Evolutionary conservation across 2,113 vertebrate genomes (phyloP).

Genomic region (Glaucidium brasilianum): DNA sequence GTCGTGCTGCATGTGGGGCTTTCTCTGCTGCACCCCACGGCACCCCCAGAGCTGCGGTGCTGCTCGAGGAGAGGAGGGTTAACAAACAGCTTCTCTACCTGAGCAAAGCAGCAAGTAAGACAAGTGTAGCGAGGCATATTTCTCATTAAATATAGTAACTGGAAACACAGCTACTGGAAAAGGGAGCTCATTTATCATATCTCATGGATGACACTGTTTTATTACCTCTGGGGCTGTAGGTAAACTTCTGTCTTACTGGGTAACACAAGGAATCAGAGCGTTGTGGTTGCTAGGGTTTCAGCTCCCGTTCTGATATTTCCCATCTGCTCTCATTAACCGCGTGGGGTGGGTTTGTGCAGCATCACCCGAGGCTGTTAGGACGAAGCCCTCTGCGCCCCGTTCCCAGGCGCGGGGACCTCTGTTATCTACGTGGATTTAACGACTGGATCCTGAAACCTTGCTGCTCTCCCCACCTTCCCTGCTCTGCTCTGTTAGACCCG

Average conservation of each 20-base stretch:
- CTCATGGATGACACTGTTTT: neutral
- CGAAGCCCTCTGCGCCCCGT: rapidly evolving
- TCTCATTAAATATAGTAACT: slow-evolving; percentile 13
- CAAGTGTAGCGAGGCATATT: neutral
- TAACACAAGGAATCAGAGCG: neutral
- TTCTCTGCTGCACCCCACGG: too few species aligned
- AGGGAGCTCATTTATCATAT: slow-evolving; percentile 20
- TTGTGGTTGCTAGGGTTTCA: neutral
- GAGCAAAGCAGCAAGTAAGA: neutral
- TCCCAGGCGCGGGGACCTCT: neutral
- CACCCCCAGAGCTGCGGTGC: neutral
- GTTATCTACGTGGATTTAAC: rapidly evolving
- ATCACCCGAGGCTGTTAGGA: rapidly evolving
- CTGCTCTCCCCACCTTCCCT: neutral
- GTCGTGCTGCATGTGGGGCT: neutral
- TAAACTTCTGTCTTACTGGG: neutral
- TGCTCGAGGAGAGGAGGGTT: neutral
- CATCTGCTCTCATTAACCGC: neutral
- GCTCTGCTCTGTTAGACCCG: neutral
- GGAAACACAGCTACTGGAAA: neutral
- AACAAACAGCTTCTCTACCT: neutral
- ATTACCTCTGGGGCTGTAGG: neutral
- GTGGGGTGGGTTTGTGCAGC: rapidly evolving
- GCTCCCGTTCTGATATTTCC: neutral
- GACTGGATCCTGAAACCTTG: too few species aligned